Evolutionary conservation across 2,888 invertebrate genomes (phyloP).

Genomic region (Nemotelus pantherinus): DNA sequence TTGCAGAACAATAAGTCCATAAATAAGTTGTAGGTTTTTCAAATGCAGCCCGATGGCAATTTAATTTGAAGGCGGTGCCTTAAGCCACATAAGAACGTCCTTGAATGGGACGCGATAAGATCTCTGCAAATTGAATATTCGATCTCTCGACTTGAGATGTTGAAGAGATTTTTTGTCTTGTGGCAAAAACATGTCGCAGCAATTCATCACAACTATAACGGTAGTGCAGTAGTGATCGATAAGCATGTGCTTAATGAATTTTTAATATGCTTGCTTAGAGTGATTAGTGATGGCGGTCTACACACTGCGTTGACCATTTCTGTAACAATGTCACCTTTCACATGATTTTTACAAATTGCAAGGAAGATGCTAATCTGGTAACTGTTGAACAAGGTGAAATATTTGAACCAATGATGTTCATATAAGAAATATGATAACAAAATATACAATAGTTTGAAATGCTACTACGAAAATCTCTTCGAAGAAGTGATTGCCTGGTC

Average conservation of each 20-base stretch:
- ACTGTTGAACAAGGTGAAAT: too few species aligned
- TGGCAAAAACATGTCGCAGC: not conserved
- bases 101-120: conserved; percentile 8
- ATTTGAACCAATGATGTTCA: too few species aligned
- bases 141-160: not conserved
- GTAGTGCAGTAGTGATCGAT: not conserved
- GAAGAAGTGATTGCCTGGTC: too few species aligned
- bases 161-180: not conserved
- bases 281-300: not conserved
- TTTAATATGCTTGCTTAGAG: not conserved
- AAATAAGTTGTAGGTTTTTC: conserved; percentile 2
- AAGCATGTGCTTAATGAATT: not conserved
- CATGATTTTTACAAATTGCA: not conserved
- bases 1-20: conserved; percentile 27
- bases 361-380: too few species aligned
- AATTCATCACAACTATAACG: not conserved
- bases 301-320: not conserved
- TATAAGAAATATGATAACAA: too few species aligned
- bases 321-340: conserved; percentile 2
- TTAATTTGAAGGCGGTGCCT: not conserved
- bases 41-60: not conserved
- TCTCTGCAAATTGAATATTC: not conserved
- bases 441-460: too few species aligned
- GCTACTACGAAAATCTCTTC: too few species aligned
- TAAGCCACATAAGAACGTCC: conserved; percentile 5